phyloP scores from a whole-genome alignment of 2,888 invertebrate species.

The Ceramica pisi region DNA sequence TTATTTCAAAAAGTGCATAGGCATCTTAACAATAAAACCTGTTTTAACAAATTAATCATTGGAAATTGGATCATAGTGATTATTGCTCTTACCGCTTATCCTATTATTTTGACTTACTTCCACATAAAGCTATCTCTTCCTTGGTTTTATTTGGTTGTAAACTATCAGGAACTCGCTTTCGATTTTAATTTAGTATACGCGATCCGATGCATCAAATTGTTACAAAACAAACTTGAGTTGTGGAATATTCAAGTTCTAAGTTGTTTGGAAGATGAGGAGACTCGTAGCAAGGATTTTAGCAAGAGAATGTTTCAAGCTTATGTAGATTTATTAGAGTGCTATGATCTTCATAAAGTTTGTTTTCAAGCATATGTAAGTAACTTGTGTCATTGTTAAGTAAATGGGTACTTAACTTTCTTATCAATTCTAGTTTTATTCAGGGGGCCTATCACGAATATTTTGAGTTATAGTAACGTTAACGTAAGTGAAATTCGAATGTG shows the following conservation, averaged over 20 bases:
- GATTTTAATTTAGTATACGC: slow-evolving; percentile 23
- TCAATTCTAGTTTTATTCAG: no score
- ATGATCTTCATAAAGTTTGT: neutral
- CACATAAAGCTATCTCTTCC: neutral
- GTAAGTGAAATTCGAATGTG: no score
- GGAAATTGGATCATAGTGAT: slow-evolving; percentile 28
- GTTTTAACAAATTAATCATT: slow-evolving; percentile 4
- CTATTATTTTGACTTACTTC: neutral
- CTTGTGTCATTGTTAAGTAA: no score
- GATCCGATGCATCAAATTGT: neutral
- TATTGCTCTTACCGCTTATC: neutral
- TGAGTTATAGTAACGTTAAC: no score
- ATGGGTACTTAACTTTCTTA: no score
- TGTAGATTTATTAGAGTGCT: slow-evolving; percentile 18
- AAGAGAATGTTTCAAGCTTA: slow-evolving; percentile 30
- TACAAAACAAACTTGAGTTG: slow-evolving; percentile 24
- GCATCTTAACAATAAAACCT: slow-evolving; percentile 5
- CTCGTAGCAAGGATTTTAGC: neutral
- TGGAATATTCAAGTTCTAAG: slow-evolving; percentile 10
- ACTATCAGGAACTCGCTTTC: neutral
- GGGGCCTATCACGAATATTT: no score
- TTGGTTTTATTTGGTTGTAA: neutral
- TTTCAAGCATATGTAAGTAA: slow-evolving; percentile 18
- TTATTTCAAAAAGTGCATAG: slow-evolving; percentile 32
- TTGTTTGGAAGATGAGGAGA: neutral